A percentile compares a stretch with the other conserved stretches of the same genome.
Conservation (phyloP, 2,888 invertebrate species). For the Odontothrips loti region DNA sequence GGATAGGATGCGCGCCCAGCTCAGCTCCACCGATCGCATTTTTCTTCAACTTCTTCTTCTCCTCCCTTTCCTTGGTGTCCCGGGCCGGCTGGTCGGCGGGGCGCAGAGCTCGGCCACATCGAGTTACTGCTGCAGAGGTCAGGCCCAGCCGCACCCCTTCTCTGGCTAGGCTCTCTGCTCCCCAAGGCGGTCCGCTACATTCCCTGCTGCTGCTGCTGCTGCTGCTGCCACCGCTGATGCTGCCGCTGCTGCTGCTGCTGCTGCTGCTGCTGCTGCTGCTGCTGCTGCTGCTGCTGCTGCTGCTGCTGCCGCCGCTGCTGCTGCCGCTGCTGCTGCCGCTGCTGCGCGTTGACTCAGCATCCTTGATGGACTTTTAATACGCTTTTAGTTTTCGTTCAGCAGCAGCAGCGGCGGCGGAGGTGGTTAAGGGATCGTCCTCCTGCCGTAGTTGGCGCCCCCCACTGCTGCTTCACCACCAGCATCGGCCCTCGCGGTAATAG, state of each 20-base stretch:
- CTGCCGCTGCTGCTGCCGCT: not conserved
- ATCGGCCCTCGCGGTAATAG: too few relatives aligned
- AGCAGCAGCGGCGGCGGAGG: not conserved
- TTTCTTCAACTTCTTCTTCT: not conserved
- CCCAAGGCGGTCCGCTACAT: not conserved
- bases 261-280: not conserved
- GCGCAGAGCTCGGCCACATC: not conserved
- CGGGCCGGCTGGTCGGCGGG: not conserved
- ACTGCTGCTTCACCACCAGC: too few relatives aligned
- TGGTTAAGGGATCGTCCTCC: too few relatives aligned
- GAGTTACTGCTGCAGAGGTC: not conserved
- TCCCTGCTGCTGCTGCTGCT: not conserved
- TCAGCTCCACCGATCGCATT: not conserved
- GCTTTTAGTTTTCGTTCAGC: slow-evolving; percentile 22
- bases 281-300: not conserved
- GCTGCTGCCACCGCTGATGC: not conserved
- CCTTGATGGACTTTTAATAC: slow-evolving; percentile 24
- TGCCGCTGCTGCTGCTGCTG: not conserved
- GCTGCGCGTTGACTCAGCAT: not conserved
- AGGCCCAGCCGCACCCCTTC: not conserved
- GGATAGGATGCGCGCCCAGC: not conserved
- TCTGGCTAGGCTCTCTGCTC: not conserved
- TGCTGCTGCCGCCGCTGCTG: not conserved
- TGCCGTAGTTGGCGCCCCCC: too few relatives aligned
- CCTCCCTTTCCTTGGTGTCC: not conserved